phyloP scores from a whole-genome alignment of 2,797 vertebrate genomes.

The Lacerta bilineata region DNA sequence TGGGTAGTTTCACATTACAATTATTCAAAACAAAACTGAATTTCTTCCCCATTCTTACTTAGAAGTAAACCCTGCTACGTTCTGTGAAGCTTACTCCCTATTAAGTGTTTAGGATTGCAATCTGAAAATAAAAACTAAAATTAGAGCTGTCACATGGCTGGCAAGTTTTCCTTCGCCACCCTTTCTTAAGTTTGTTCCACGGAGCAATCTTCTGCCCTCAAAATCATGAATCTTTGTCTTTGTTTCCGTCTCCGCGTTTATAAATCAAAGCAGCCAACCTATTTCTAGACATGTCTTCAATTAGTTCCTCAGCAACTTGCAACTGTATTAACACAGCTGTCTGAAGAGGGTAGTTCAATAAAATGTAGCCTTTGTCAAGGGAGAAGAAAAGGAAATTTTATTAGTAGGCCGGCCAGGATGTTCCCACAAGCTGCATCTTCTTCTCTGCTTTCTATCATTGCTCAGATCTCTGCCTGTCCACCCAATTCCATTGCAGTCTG shows the following conservation, averaged over 20 bases:
- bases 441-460: slow-evolving; percentile 64
- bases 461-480: slow-evolving; percentile 51
- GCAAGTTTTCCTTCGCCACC: slow-evolving; percentile 40
- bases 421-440: slow-evolving; percentile 57
- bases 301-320: slow-evolving; percentile 67
- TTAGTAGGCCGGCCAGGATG: slow-evolving; percentile 59
- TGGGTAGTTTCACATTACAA: too few relatives aligned
- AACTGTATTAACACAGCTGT: slow-evolving; percentile 68
- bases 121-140: neutral
- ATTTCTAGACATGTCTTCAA: slow-evolving; percentile 63
- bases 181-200: slow-evolving; percentile 23
- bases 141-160: slow-evolving; percentile 25
- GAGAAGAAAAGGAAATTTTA: slow-evolving; percentile 66
- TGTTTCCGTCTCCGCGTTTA: slow-evolving; percentile 51
- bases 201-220: slow-evolving; percentile 52
- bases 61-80: too few relatives aligned
- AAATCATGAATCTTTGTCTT: slow-evolving; percentile 11
- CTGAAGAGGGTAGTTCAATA: slow-evolving; percentile 57
- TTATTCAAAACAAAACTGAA: too few relatives aligned
- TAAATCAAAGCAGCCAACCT: slow-evolving; percentile 50
- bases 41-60: too few relatives aligned
- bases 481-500: neutral
- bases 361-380: slow-evolving; percentile 69
- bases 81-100: too few relatives aligned
- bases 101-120: neutral